Base-by-base conservation (phyloP, 2,888 invertebrate genomes). In the Papilio elwesi region DNA sequence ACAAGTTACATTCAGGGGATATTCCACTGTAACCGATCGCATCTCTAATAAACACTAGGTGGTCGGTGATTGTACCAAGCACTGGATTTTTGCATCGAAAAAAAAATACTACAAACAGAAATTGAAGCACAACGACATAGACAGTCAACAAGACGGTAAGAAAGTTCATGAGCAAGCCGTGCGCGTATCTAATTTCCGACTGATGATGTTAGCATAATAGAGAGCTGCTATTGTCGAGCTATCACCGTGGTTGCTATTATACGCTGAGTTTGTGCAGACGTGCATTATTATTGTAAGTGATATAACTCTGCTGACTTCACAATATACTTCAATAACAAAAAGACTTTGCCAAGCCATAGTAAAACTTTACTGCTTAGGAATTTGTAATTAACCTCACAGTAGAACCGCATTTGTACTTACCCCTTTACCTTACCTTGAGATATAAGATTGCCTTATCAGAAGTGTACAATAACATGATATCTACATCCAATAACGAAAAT, bases 171-270 rank as follows among this genome's bases (percentile, higher is more conserved):
- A 59, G 59, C n/a, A 59, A 59, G 59, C 59, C 9, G n/a, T 59
- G 51, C 49, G 65, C 49, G 48, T 68, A 55, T 68, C 13, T 47
- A 47, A 47, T 47, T 68, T 68, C 57, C 68, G 48, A 26, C 15
- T 57, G 51, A 26, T 26, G 26, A 57, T 68, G 47, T 68, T 68
- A 57, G 68, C 55, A 57, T 57, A 48, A 57, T n/a, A 68, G 47
- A 68, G 57, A 57, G 68, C 55, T n/a, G 47, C 49, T 55, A 67
- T 67, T 57, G 55, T 57, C n/a, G 26, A 57, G 43, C 26, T 26
- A 57, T 68, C 68, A 48, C 43, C 26, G n/a, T 47, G 68, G 12
- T 43, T 6, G 47, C 36, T 59, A 59, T 59, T 59, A 57, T 47
- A n/a, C 68, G 57, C 10, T 15, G 6, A 5, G 16, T 26, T 68